Evolutionary conservation across 2,113 vertebrate genomes (phyloP).

Genomic region (Rhynchomys soricoides): DNA sequence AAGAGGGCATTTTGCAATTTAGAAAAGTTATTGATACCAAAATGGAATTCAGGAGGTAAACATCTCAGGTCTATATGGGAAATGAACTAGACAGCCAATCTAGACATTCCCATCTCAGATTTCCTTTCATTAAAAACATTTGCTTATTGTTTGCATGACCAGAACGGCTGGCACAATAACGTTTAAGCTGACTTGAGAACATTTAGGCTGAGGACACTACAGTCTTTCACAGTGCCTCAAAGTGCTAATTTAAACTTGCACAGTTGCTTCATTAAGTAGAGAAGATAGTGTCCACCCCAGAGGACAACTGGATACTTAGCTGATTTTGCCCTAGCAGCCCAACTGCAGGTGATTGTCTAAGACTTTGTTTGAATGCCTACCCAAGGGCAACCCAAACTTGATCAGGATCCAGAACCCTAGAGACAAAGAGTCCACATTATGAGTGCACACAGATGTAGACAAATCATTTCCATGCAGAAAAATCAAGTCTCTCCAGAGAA

Average conservation of each 20-base stretch:
- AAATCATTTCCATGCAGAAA: background rate
- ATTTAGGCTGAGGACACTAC: background rate
- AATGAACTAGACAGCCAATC: background rate
- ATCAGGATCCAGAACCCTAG: background rate
- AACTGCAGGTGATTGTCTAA: background rate
- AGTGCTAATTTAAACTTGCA: background rate
- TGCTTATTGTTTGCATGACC: slow-evolving; percentile 36
- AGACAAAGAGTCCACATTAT: background rate
- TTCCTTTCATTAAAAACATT: slow-evolving; percentile 60
- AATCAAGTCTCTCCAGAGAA: background rate
- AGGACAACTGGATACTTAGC: background rate
- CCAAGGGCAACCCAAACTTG: background rate
- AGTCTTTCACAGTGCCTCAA: background rate
- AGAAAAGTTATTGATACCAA: slow-evolving; percentile 23
- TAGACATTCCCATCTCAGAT: slow-evolving; percentile 4
- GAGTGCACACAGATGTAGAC: background rate
- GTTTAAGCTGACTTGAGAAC: background rate
- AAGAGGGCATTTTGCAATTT: slow-evolving; percentile 25
- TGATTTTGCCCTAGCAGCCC: background rate
- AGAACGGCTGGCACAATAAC: background rate
- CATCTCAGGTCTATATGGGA: background rate
- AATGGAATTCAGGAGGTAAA: slow-evolving; percentile 40
- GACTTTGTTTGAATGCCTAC: background rate
- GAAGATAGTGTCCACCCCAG: background rate
- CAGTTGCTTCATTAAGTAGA: background rate